phyloP scores from a whole-genome alignment of 2,797 vertebrate genomes.

The Typhlichthys eigenmanni region DNA sequence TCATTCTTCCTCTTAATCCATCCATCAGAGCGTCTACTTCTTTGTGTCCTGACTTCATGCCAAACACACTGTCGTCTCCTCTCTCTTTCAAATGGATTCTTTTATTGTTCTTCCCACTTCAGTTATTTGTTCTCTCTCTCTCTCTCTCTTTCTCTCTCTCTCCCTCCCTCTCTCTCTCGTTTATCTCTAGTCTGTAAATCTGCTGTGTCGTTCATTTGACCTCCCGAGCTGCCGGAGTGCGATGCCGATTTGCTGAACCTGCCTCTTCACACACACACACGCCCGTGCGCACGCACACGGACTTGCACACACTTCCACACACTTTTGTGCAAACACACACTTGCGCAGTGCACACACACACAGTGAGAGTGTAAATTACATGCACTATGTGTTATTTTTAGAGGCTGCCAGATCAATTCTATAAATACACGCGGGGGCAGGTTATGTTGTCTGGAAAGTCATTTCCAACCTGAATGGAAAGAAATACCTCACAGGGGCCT shows the following conservation, averaged over 20 bases:
- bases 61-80: background rate
- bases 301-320: conserved; percentile 9
- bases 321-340: background rate
- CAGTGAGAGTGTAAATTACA: background rate
- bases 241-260: conserved; percentile 62
- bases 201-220: conserved; percentile 58
- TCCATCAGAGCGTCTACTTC: background rate
- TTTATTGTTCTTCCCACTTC: conserved; percentile 10
- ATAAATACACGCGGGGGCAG: too few species aligned
- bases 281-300: conserved; percentile 2
- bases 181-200: conserved; percentile 54
- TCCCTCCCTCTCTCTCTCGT: conserved; percentile 6
- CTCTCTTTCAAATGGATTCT: conserved; percentile 11
- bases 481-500: too few species aligned
- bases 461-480: too few species aligned
- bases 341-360: conserved; percentile 5
- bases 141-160: conserved; percentile 9
- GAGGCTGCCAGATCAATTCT: background rate
- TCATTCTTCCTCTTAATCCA: background rate
- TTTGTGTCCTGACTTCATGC: background rate
- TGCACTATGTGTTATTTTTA: background rate
- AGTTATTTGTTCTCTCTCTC: background rate
- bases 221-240: conserved; percentile 59
- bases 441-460: too few species aligned
- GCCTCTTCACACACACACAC: conserved; percentile 31